Evolutionary conservation across 2,888 invertebrate species (phyloP).

Genomic region (Lithophane socia): DNA sequence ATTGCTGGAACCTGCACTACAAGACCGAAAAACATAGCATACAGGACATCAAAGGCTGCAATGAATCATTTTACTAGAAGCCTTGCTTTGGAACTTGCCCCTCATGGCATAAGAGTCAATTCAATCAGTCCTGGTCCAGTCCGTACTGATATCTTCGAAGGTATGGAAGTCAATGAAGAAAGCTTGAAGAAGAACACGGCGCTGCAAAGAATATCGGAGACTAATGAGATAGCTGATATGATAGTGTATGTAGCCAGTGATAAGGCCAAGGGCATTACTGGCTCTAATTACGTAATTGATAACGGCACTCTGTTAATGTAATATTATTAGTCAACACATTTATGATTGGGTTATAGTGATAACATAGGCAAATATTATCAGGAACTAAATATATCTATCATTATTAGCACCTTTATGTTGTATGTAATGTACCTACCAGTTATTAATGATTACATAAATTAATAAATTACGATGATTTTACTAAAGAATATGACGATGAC

Average conservation of each 20-base stretch:
- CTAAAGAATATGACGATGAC: neutral
- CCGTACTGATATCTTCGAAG: conserved; percentile 86
- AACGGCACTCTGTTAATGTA: conserved; percentile 51
- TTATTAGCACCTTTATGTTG: neutral
- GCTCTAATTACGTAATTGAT: conserved; percentile 63
- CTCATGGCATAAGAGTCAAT: conserved; percentile 93
- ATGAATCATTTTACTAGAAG: conserved; percentile 71
- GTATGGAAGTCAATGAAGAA: conserved; percentile 5
- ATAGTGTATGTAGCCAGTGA: conserved; percentile 70
- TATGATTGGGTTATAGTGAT: neutral
- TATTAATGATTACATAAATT: neutral
- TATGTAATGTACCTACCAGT: neutral
- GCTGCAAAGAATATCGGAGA: conserved; percentile 48
- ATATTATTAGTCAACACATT: neutral
- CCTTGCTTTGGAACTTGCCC: conserved; percentile 91
- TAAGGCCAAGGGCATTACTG: conserved; percentile 72
- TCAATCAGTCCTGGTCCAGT: conserved; percentile 70
- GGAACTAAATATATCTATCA: neutral
- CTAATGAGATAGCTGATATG: conserved; percentile 60
- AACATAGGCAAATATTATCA: neutral
- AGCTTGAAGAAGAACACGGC: conserved; percentile 24
- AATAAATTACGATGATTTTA: neutral
- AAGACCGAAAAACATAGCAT: conserved; percentile 88
- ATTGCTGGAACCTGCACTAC: conserved; percentile 84
- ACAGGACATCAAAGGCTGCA: conserved; percentile 71